Conservation (phyloP, 2,113 vertebrate species). For the Vicugna pacos region DNA sequence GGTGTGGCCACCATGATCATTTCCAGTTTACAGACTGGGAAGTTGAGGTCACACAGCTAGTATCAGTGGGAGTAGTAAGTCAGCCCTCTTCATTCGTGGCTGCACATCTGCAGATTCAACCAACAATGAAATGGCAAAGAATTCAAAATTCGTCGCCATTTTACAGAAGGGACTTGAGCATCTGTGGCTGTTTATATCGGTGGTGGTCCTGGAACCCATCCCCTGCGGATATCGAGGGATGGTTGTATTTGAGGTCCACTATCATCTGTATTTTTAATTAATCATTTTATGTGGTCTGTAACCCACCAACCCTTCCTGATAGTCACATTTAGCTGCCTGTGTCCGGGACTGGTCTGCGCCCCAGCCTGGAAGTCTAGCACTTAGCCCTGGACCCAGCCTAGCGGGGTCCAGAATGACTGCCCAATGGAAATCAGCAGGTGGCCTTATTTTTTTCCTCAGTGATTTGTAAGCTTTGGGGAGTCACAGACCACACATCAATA, state of each 20-base stretch:
- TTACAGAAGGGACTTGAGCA: no score
- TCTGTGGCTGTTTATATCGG: no score
- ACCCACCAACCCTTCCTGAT: background rate
- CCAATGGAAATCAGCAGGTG: background rate
- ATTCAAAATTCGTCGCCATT: no score
- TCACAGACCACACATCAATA: background rate
- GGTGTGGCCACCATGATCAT: background rate
- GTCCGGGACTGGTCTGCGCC: background rate
- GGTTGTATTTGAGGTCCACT: no score
- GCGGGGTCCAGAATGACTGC: background rate
- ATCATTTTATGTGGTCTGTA: background rate
- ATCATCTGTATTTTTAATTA: background rate
- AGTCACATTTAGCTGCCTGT: background rate
- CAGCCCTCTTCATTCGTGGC: no score
- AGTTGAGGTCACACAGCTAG: background rate
- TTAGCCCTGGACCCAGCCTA: background rate
- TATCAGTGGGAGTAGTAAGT: no score
- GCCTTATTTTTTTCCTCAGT: background rate
- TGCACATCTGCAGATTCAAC: no score
- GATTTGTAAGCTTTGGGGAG: background rate
- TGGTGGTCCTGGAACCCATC: no score
- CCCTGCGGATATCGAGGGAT: no score
- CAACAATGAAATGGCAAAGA: no score
- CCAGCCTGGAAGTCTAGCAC: background rate
- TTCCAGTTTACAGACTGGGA: no score